A percentile compares a stretch with the other conserved stretches of the same genome.
phyloP scores from a whole-genome alignment of 2,797 vertebrate species.

The Gymnothorax javanicus region DNA sequence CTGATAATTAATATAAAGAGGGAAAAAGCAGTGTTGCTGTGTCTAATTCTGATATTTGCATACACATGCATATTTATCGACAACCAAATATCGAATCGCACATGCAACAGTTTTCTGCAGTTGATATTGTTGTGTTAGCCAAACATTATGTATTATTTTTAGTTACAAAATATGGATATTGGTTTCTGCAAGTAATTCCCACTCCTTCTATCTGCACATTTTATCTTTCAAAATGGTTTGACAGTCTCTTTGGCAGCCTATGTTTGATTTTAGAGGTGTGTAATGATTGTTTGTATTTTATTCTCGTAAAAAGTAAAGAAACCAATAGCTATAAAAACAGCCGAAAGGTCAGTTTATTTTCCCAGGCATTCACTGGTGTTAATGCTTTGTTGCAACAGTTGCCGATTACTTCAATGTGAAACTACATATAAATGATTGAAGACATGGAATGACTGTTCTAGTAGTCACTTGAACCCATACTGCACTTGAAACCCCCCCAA shows the following conservation, averaged over 20 bases:
- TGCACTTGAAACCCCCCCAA: neutral
- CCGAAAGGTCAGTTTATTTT: neutral
- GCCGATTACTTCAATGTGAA: neutral
- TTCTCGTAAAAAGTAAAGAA: neutral
- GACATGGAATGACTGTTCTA: neutral
- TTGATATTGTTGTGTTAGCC: neutral
- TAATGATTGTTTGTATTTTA: conserved; percentile 10
- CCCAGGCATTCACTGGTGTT: neutral
- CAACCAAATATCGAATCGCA: conserved; percentile 48
- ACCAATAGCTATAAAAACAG: neutral
- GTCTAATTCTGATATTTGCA: conserved; percentile 47
- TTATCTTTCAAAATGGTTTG: conserved; percentile 45
- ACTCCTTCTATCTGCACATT: conserved; percentile 57
- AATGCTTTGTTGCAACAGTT: neutral
- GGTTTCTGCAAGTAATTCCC: conserved; percentile 5
- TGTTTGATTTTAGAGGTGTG: neutral
- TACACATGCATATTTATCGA: neutral
- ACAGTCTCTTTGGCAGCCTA: neutral
- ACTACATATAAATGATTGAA: neutral
- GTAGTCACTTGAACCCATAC: neutral
- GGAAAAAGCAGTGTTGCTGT: conserved; percentile 46
- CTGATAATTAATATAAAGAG: conserved; percentile 45
- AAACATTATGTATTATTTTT: neutral
- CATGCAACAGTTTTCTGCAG: conserved; percentile 34
- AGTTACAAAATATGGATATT: neutral